Evolutionary conservation across 1,140 invertebrate genomes (phyloP), one percentile per base, ranked within the genome.

Genomic region (Caenorhabditis latens): DNA sequence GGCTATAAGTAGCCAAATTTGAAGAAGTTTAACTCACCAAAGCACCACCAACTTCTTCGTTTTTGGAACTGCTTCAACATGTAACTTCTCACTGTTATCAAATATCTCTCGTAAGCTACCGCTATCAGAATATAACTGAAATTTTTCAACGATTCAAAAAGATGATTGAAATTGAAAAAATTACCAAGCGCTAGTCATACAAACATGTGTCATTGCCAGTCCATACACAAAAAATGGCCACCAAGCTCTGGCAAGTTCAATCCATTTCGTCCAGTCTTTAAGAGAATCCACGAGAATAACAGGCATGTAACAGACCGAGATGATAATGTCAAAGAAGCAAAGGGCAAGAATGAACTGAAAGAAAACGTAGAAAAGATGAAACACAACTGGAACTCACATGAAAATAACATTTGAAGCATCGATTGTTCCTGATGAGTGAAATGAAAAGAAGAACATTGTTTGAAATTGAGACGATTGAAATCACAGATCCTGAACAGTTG

Each of bases 221-320:
- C 75, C 75, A 65, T 86, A 86, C 16, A 86, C 86, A 32, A 86
- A 86, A 71, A 79, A 86, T 53, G 65, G 75, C 86, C 86, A 86
- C 50, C 61, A 86, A 21, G 71, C 46, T 21, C 57, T 71, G n/a
- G 86, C 86, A 24, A 86, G 82, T 53, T 79, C 61, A 57, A 86
- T 71, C 55, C 55, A 83, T 63, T 58, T 46, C 13, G 71, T 58
- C 86, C 86, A 86, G 42, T 86, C 86, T 71, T 86, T 86, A 2
- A 86, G 40, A 24, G 65, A 79, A 55, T 86, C 86, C 16, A 86
- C 86, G 8, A 86, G 42, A 50, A 86, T 86, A 16, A 86, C 86
- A 24, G 86, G 86, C 43, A 86, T 83, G 21, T 86, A 86, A 55
- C 86, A 86, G 19, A 71, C 86, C 13, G 86, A 86, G n/a, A 86